A percentile compares a stretch with the other conserved stretches of the same genome.
Evolutionary conservation across 2,797 vertebrate species (phyloP).

Genomic region (Pangasius macronema): DNA sequence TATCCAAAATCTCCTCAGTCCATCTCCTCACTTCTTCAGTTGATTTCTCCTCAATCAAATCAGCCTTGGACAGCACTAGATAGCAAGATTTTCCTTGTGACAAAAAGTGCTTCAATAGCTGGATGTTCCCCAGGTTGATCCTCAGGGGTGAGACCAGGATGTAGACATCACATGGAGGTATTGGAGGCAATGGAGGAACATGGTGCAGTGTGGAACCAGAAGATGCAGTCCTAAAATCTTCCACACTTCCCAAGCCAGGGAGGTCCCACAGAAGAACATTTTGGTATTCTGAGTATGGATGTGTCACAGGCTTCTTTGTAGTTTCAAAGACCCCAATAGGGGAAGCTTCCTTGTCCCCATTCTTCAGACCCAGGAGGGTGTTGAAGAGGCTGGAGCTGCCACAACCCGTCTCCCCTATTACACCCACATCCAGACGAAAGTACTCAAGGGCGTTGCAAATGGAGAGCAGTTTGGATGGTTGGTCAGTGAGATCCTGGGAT

Average conservation of each 20-base stretch:
- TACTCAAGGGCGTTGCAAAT: conserved; percentile 50
- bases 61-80: conserved; percentile 57
- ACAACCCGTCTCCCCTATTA: conserved; percentile 56
- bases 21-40: conserved; percentile 46
- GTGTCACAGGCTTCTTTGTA: conserved; percentile 40
- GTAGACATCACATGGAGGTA: conserved; percentile 56
- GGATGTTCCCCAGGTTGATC: conserved; percentile 34
- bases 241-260: conserved; percentile 52
- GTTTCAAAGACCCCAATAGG: conserved; percentile 51
- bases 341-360: conserved; percentile 29
- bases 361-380: conserved; percentile 47
- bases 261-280: conserved; percentile 59
- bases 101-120: conserved; percentile 45
- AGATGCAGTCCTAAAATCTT: background rate
- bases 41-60: conserved; percentile 45
- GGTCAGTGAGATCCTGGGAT: conserved; percentile 47
- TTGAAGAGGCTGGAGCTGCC: conserved; percentile 61
- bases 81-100: conserved; percentile 49
- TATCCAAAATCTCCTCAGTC: conserved; percentile 44
- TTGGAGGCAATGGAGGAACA: background rate
- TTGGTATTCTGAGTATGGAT: conserved; percentile 37
- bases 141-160: conserved; percentile 54
- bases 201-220: conserved; percentile 8
- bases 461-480: conserved; percentile 51
- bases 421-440: conserved; percentile 56